These are phyloP conservation scores for Nyctalus aviator DNA, from an alignment of 2,797 vertebrate genomes.

Conservation along the genomic window DNA sequence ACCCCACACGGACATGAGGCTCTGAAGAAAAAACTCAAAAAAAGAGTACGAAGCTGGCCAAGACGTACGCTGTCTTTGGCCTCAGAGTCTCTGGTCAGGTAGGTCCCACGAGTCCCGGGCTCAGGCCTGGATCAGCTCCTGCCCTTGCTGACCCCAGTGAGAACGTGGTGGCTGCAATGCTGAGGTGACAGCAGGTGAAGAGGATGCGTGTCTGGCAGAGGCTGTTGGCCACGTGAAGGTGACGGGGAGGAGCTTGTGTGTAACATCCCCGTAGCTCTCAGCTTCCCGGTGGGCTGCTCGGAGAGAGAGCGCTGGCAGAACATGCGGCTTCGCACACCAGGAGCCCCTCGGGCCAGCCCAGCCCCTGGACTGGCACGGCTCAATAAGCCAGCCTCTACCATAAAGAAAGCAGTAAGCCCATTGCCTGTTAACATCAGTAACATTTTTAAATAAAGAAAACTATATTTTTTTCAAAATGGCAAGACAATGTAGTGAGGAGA, in stretches of 20 bases:
- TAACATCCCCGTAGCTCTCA: background rate
- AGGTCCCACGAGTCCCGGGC: background rate
- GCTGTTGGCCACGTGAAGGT: background rate
- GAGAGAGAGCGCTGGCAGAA: background rate
- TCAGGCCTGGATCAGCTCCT: background rate
- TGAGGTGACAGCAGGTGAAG: background rate
- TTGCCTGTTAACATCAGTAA: background rate
- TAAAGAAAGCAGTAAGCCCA: background rate
- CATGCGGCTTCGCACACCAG: constrained; percentile 93
- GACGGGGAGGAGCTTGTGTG: background rate
- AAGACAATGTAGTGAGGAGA: background rate
- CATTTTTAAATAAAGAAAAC: background rate
- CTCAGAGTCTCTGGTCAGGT: background rate
- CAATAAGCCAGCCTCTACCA: background rate
- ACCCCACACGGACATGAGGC: background rate
- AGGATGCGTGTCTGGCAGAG: background rate
- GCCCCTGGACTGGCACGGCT: constrained; percentile 90
- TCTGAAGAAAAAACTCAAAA: background rate
- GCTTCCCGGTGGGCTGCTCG: background rate
- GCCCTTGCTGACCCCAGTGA: background rate
- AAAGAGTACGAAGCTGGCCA: background rate
- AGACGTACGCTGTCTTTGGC: background rate
- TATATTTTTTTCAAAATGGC: background rate
- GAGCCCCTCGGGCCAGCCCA: constrained; percentile 96
- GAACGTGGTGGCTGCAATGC: background rate